Base-by-base conservation (phyloP, 2,797 vertebrate species). In the Gymnoscopelus microlampas region DNA sequence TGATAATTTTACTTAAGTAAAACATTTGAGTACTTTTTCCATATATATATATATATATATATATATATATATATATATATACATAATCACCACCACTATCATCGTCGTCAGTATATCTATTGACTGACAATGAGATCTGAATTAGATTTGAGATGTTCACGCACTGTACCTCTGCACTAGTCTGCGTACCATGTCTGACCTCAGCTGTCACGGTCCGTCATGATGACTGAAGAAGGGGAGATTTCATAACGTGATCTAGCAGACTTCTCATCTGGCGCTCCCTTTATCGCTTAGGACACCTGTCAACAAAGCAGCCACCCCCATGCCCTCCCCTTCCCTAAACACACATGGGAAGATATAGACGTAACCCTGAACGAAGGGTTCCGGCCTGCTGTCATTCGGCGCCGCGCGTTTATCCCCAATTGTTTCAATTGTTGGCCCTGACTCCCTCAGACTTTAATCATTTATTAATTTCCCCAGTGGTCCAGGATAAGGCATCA, bases 401-500 rank as follows among this genome's bases (percentile, higher is more conserved):
- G 80, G 83, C 82, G 83, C 69, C 79, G 82, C 78, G 77, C 78
- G 77, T 86, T 90, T 88, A 89, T 88, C 77, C 81, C 79, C 79
- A 35, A 35, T 35, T 85, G 85, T 89, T 88, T 84, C 85, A 80
- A 87, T 88, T 88, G 84, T 83, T 82, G 84, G 86, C 91, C 89
- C 80, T 70, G 88, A 87, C 89, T 87, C 84, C 73, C 57, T 77
- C 82, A 84, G 77, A 85, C 86, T 90, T 93, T 91, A 93, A 92
- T 93, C 88, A 90, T 92, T 90, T 93, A 92, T 93, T 92, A 88
- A 93, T 93, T 90, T 88, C 91, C 89, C 89, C 80, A 81, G 91
- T 91, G 92, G 90, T 89, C 84, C 81, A 79, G 85, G 61, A 4
- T 70, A 76, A 78, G 62, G 80, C 85, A 81, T 87, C 88, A 85